phyloP scores from a whole-genome alignment of 2,888 invertebrate species.

The Diarsia brunnea region DNA sequence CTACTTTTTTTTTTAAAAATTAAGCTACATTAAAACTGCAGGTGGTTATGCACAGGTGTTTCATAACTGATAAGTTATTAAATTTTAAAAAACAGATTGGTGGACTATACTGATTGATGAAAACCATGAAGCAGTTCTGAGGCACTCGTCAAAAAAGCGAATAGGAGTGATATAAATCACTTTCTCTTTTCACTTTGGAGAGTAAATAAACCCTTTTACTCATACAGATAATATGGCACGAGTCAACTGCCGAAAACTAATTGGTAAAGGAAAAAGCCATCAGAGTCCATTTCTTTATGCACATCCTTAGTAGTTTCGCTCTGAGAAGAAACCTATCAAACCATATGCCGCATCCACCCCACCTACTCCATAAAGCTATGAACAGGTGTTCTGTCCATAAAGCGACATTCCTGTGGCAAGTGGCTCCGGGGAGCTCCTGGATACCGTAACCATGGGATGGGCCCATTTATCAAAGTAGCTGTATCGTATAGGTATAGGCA shows the following conservation, averaged over 20 bases:
- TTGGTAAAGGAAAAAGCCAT: too few species aligned
- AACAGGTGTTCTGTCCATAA: slow-evolving; percentile 71
- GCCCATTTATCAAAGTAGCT: slow-evolving; percentile 55
- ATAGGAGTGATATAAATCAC: background rate
- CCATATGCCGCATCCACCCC: slow-evolving; percentile 44
- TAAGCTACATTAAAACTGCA: background rate
- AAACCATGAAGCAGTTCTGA: too few species aligned
- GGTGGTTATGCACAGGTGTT: too few species aligned
- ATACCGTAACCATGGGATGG: slow-evolving; percentile 55
- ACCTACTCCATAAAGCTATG: slow-evolving; percentile 31
- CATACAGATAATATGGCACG: too few species aligned
- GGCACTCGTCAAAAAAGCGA: background rate
- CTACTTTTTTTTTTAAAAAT: too few species aligned
- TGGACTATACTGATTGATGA: background rate
- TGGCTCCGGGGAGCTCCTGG: slow-evolving; percentile 41
- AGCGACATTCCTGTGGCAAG: slow-evolving; percentile 64
- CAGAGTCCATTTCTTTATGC: background rate
- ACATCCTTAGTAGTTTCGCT: background rate
- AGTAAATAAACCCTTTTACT: background rate
- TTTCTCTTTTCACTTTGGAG: background rate
- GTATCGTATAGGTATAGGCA: slow-evolving; percentile 10
- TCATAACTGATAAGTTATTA: too few species aligned
- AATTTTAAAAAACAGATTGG: background rate
- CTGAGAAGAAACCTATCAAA: background rate
- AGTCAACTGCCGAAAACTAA: too few species aligned